Evolutionary conservation across 2,113 vertebrate species (phyloP), one percentile per base, ranked within the genome.

Genomic region (Semnornis frantzii): DNA sequence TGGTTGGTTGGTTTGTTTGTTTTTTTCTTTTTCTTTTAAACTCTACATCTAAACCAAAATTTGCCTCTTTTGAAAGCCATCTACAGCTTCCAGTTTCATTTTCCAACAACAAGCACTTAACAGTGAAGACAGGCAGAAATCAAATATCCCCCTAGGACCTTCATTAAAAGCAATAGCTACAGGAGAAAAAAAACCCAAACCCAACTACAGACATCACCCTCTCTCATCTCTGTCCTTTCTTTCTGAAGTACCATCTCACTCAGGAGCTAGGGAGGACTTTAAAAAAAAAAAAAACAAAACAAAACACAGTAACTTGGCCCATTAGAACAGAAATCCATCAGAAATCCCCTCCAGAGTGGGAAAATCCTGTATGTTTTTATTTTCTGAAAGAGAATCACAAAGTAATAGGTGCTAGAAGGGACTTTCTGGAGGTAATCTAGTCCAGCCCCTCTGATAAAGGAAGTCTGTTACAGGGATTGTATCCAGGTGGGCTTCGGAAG

Each of bases 71-170:
- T 50, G 82, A 90, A 93, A 73, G 88, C 44, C 55, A 81, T 81
- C 72, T 85, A 89, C 33, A 48, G 76, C 85, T 88, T 92, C 63
- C 63, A 87, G 58, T 69, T 90, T 37, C 82, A 87, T 87, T 87
- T 94, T 89, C 68, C 60, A 74, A 37, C 25, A 65, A 54, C 8
- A 66, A 87, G 89, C 87, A 91, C 87, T 93, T 89, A 92, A 82
- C 24, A 77, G 42, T 27, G 46, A 80, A 85, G 92, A 94, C 34
- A 57, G 10, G 25, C 64, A 73, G 92, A 92, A 95, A 93, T 23
- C 57, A 87, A 85, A 93, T 92, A 95, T 46, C 25, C 94, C 96
- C 60, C n/a, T 25, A 95, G 87, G 92, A 77, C 54, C 34, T 82
- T 87, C 75, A 71, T 89, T 87, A 85, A 59, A 79, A 87, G 34